Conservation (phyloP, 2,113 vertebrate species). For the Athene noctua region DNA sequence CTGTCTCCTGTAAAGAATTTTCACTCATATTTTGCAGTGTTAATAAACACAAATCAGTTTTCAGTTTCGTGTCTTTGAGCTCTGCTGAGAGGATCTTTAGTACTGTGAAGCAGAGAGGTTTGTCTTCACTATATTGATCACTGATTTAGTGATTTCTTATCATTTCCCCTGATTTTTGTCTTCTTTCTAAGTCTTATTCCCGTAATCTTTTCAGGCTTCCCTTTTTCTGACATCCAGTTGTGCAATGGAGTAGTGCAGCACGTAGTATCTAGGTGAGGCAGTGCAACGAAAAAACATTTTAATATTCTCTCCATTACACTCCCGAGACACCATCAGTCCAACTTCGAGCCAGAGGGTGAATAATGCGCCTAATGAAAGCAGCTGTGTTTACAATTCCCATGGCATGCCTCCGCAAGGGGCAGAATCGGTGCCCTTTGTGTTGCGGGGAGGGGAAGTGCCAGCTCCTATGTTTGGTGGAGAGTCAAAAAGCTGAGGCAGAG, state of each 20-base stretch:
- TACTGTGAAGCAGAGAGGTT: neutral
- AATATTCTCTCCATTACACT: neutral
- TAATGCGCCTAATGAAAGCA: neutral
- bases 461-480: accelerated
- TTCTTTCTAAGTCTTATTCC: neutral
- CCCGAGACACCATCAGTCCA: neutral
- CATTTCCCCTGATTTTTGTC: neutral
- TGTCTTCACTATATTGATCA: neutral
- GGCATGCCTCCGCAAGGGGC: neutral
- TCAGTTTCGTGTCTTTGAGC: neutral
- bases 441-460: accelerated
- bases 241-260: neutral
- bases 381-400: constrained; percentile 21
- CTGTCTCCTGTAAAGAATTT: neutral
- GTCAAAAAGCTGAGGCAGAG: neutral
- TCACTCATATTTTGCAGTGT: neutral
- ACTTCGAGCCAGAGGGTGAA: neutral
- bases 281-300: accelerated
- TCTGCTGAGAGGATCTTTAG: neutral
- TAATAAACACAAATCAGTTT: neutral
- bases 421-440: neutral
- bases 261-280: neutral
- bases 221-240: neutral
- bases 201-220: neutral
- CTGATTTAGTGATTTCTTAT: neutral